Evolutionary conservation across 2,797 vertebrate genomes (phyloP).

Genomic region (Neosalanx taihuensis): DNA sequence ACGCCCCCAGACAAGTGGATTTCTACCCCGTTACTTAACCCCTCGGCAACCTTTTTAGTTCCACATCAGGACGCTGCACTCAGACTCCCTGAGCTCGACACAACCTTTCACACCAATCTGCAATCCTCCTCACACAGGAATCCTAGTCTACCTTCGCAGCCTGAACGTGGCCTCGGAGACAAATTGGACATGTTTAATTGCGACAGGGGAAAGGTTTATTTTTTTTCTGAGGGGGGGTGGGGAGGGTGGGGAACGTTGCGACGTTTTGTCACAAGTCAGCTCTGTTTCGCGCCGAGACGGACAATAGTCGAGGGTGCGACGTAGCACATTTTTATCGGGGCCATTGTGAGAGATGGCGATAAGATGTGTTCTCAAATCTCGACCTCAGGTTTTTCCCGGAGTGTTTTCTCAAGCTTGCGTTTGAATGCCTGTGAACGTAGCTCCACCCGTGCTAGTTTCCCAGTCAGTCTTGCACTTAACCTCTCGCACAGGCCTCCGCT

Average conservation of each 20-base stretch:
- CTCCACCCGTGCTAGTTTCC: constrained; percentile 32
- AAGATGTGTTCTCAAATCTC: neutral
- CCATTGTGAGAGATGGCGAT: constrained; percentile 12
- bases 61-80: neutral
- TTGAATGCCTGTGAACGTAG: constrained; percentile 40
- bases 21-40: neutral
- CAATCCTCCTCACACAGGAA: neutral
- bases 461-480: constrained; percentile 45
- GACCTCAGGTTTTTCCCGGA: constrained; percentile 19
- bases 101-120: neutral
- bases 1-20: neutral
- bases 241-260: constrained; percentile 7
- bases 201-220: neutral
- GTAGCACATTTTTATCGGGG: neutral
- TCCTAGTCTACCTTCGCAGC: neutral
- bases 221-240: neutral
- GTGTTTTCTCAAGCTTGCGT: constrained; percentile 52
- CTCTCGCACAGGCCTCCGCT: constrained; percentile 48
- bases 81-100: neutral
- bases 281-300: neutral
- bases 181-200: neutral
- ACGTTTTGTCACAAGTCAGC: neutral
- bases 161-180: neutral
- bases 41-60: neutral
- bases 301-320: neutral